These are phyloP conservation scores for Athrips mouffetella DNA, from an alignment of 2,888 invertebrate genomes.

Conservation along the genomic window DNA sequence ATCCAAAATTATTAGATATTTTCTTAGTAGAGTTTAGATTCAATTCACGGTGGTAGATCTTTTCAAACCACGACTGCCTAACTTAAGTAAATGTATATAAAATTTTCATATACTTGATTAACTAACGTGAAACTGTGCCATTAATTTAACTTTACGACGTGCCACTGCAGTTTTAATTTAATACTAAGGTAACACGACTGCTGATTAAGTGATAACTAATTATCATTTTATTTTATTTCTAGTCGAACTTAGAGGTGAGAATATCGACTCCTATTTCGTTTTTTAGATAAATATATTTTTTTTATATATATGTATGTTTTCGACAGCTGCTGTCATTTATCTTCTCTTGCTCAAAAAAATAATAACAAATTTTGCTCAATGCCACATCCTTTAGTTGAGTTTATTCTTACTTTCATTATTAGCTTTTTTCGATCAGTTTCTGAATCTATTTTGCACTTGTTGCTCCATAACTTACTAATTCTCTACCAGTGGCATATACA, in stretches of 20 bases:
- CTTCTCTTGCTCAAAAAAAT: slow-evolving; percentile 70
- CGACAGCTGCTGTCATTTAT: slow-evolving; percentile 62
- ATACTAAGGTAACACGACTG: slow-evolving; percentile 73
- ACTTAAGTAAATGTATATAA: slow-evolving; percentile 52
- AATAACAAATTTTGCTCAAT: slow-evolving; percentile 76
- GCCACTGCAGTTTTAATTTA: slow-evolving; percentile 71
- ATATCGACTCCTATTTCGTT: slow-evolving; percentile 56
- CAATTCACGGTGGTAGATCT: slow-evolving; percentile 35
- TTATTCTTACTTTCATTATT: background rate
- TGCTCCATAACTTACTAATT: slow-evolving; percentile 41
- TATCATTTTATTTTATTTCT: slow-evolving; percentile 69
- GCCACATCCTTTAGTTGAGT: slow-evolving; percentile 39
- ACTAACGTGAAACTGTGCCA: slow-evolving; percentile 79
- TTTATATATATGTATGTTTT: slow-evolving; percentile 46
- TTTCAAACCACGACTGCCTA: slow-evolving; percentile 44
- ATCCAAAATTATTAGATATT: background rate
- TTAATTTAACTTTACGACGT: slow-evolving; percentile 75
- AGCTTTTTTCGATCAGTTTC: slow-evolving; percentile 1
- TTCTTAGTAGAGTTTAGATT: background rate
- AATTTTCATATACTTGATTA: slow-evolving; percentile 67
- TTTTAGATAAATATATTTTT: slow-evolving; percentile 34
- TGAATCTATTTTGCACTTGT: slow-evolving; percentile 37
- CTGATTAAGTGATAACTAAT: slow-evolving; percentile 72
- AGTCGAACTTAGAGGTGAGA: slow-evolving; percentile 67
- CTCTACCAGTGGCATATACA: slow-evolving; percentile 67